Conservation (phyloP, 2,888 invertebrate species). For the Pyrocoelia pectoralis region DNA sequence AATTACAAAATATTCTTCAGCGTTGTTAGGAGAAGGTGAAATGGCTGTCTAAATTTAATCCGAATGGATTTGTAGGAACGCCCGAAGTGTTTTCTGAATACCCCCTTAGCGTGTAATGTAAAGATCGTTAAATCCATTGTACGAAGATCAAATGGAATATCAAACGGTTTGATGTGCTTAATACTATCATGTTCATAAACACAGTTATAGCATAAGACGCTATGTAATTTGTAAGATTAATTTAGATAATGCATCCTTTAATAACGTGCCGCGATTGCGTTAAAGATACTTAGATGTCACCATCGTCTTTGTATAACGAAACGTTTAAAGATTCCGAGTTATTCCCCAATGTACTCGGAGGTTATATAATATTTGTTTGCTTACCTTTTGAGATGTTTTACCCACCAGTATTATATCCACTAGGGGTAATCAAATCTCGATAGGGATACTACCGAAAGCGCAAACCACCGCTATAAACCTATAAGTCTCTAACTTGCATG, state of each 20-base stretch:
- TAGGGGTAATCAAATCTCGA: constrained; percentile 32
- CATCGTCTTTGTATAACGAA: background rate
- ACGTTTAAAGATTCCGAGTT: background rate
- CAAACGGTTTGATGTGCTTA: constrained; percentile 52
- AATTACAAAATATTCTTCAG: constrained; percentile 1
- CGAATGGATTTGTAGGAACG: constrained; percentile 12
- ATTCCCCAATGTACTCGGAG: background rate
- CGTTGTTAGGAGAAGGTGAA: constrained; percentile 11
- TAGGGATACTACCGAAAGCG: constrained; percentile 41
- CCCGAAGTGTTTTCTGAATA: constrained; percentile 20
- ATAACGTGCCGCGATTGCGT: constrained; percentile 38
- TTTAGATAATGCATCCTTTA: constrained; percentile 52
- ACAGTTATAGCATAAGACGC: constrained; percentile 47
- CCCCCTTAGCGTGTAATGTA: constrained; percentile 17
- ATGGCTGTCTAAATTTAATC: constrained; percentile 25
- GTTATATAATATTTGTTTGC: background rate
- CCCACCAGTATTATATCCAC: constrained; percentile 16
- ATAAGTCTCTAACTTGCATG: constrained; percentile 56
- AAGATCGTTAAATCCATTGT: constrained; percentile 28
- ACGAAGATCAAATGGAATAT: constrained; percentile 48
- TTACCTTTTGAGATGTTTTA: constrained; percentile 4
- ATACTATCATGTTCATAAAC: constrained; percentile 52
- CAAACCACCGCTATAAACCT: constrained; percentile 53
- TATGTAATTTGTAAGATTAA: constrained; percentile 55
- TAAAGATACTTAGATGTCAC: constrained; percentile 7